Evolutionary conservation across 2,113 vertebrate genomes (phyloP).

Genomic region (Microtus ochrogaster): DNA sequence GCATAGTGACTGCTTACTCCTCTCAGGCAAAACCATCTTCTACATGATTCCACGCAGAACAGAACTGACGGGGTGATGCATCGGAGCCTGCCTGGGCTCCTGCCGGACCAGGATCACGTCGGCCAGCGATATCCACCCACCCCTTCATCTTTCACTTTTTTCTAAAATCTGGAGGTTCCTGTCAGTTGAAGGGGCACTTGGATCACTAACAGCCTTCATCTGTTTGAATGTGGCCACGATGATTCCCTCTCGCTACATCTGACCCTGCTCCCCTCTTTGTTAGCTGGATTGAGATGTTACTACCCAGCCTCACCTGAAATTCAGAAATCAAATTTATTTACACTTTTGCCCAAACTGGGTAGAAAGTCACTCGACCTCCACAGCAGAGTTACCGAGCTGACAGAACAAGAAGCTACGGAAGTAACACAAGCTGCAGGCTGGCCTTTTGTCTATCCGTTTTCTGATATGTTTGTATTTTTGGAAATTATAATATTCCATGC

Average conservation of each 20-base stretch:
- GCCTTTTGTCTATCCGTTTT: not conserved
- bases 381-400: not conserved
- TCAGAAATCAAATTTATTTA: not conserved
- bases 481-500: not conserved
- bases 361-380: no score
- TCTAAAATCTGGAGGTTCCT: not conserved
- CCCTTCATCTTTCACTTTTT: not conserved
- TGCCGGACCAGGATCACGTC: not conserved
- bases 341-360: not conserved
- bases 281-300: not conserved
- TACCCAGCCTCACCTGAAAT: not conserved
- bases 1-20: not conserved
- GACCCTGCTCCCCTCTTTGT: not conserved
- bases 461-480: not conserved
- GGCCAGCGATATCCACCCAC: not conserved
- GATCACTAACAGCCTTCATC: not conserved
- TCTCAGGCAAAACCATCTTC: not conserved
- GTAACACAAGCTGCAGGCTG: not conserved
- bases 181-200: not conserved
- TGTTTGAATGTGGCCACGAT: not conserved
- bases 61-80: not conserved
- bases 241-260: no score
- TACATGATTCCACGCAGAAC: not conserved
- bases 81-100: fast-evolving
- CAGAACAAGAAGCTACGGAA: not conserved